These are phyloP conservation scores for Capitella teleta DNA, from an alignment of 1,140 invertebrate species.

Conservation along the genomic window DNA sequence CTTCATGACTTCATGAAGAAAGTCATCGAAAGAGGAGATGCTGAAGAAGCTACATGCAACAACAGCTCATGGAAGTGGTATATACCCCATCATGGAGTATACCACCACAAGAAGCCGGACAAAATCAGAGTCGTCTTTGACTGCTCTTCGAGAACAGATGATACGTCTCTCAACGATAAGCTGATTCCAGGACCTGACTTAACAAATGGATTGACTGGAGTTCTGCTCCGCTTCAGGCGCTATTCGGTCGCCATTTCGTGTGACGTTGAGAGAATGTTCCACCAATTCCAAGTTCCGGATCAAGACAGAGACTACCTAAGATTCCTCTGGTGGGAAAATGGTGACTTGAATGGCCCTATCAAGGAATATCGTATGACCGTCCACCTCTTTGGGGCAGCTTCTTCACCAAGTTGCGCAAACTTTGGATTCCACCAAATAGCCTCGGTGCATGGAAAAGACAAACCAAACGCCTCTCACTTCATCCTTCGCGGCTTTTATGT, in stretches of 20 bases:
- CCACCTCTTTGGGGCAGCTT: slow-evolving; percentile 14
- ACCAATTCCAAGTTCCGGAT: slow-evolving; percentile 11
- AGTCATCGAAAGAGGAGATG: neutral
- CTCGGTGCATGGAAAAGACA: slow-evolving; percentile 3
- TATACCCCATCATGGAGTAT: slow-evolving; percentile 17
- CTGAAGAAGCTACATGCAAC: neutral
- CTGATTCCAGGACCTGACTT: slow-evolving; percentile 30
- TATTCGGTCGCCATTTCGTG: slow-evolving; percentile 15
- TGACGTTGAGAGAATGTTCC: slow-evolving; percentile 18
- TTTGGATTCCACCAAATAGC: slow-evolving; percentile 13
- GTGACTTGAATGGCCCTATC: no score
- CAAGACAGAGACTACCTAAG: slow-evolving; percentile 11
- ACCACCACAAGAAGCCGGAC: slow-evolving; percentile 14
- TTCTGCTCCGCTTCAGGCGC: slow-evolving; percentile 18
- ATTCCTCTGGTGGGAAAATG: slow-evolving; percentile 15
- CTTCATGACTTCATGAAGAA: slow-evolving; percentile 1
- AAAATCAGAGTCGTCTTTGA: slow-evolving; percentile 19
- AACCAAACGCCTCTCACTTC: slow-evolving; percentile 9
- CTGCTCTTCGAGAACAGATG: slow-evolving; percentile 13
- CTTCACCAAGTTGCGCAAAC: slow-evolving; percentile 15
- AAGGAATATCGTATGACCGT: slow-evolving; percentile 11
- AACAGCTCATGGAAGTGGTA: no score
- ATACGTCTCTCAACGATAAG: slow-evolving; percentile 20
- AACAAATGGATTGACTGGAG: slow-evolving; percentile 22
- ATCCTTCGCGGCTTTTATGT: slow-evolving; percentile 13